Evolutionary conservation across 2,888 invertebrate species (phyloP), one percentile per base, ranked within the genome.

Genomic region (Pelosia muscerda): DNA sequence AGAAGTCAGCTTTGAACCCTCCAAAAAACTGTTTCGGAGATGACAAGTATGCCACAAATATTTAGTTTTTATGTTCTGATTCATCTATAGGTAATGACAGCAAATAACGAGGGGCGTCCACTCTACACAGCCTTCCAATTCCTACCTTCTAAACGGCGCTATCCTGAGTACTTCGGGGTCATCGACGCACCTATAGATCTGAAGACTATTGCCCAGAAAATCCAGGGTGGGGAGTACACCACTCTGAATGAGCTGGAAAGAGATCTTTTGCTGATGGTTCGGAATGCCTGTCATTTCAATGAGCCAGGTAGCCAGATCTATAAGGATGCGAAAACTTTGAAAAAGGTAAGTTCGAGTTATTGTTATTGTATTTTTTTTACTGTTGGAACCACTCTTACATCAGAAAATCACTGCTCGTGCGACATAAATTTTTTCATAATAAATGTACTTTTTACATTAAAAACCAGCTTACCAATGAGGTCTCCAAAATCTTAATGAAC

Each of bases 281-380:
- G 97, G 77, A 99, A 99, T 91, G 99, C 99, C 0, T 99, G 99
- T 87, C 95, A 96, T 23, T 99, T 99, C 87, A 99, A 99, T 89
- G 99, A 99, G 86, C 98, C 99, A 0, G 98, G 98, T 2, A 99
- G 99, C 19, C 97, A 97, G 88, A 99, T 99, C 81, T 99, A 99
- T 88, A 99, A 98, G 91, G 98, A 99, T 91, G 99, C 99, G 0
- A 98, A 98, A 86, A 95, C 97, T 28, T 92, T 99, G 66, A 97
- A 98, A 86, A 98, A 97, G 95, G 96, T 98, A 75, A 95, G 96
- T 66, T 65, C n/a, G n/a, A n/a, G 38, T 49, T 38, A 4, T 56
- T n/a, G 19, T 54, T 49, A 19, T 11, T 42, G 10, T 9, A 34
- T 15, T 13, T 8, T 23, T 22, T 23, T 2, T 2, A 26, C 6